phyloP scores from a whole-genome alignment of 2,113 vertebrate genomes.

The Apus apus region DNA sequence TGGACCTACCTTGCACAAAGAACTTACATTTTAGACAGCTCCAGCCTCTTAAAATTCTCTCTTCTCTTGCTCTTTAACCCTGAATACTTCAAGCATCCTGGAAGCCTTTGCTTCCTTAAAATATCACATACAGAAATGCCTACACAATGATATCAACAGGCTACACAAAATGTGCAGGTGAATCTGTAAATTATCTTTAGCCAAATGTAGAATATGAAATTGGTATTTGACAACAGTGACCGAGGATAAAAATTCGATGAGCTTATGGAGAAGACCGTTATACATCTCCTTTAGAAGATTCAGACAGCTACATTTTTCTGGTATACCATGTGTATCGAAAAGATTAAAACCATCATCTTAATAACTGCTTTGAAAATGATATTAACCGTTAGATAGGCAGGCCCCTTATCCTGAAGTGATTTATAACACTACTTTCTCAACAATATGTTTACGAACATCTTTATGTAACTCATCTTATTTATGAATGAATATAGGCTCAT shows the following conservation, averaged over 20 bases:
- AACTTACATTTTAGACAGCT: neutral
- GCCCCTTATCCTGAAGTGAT: neutral
- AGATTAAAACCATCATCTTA: neutral
- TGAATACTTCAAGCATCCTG: neutral
- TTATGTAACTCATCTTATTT: neutral
- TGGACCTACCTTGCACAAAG: neutral
- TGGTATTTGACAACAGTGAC: neutral
- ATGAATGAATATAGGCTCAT: neutral
- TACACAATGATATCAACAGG: neutral
- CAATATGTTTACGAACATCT: neutral
- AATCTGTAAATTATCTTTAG: neutral
- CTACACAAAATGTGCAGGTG: neutral
- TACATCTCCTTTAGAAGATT: neutral
- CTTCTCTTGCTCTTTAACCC: neutral
- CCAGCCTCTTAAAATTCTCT: neutral
- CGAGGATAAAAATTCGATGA: neutral
- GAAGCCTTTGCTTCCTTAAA: neutral
- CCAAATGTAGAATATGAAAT: neutral
- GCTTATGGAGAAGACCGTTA: neutral
- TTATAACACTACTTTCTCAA: neutral
- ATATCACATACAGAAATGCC: neutral
- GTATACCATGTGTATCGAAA: neutral
- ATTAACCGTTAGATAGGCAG: neutral
- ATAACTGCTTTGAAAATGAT: neutral
- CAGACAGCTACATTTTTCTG: neutral